Percentiles rank a stretch among this genome's conserved stretches.
Conservation (phyloP, 2,888 invertebrate species). For the Dexiosoma caninum region DNA sequence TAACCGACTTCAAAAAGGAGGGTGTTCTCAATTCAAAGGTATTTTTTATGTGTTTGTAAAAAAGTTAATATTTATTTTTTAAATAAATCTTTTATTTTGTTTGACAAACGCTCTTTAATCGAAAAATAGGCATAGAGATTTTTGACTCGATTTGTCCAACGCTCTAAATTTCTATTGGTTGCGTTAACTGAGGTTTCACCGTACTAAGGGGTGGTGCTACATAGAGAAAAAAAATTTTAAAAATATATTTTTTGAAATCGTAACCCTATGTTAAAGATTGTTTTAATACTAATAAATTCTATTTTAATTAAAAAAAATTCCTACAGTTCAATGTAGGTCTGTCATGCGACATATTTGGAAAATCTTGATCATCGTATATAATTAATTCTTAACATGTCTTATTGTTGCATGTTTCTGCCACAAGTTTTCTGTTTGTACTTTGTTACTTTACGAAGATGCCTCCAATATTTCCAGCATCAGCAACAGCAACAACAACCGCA, state of each 20-base stretch:
- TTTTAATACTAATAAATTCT: background rate
- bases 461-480: conserved; percentile 3
- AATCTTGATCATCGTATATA: conserved; percentile 6
- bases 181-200: no score
- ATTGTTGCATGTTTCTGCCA: conserved; percentile 2
- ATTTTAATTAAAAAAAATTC: conserved; percentile 1
- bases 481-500: conserved; percentile 2
- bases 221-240: background rate
- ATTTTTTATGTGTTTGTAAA: no score
- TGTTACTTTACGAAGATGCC: background rate
- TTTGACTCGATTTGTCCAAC: no score
- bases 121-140: no score
- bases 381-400: conserved; percentile 25
- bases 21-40: no score
- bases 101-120: no score
- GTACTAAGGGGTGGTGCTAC: no score
- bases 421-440: conserved; percentile 16
- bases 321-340: conserved; percentile 14
- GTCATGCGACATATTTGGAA: background rate
- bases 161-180: no score
- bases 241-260: background rate
- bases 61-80: no score
- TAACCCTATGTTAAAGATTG: background rate
- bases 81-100: no score
- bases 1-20: no score